These are phyloP conservation scores for Epirrita christyi DNA, from an alignment of 2,888 invertebrate genomes.

Conservation along the genomic window DNA sequence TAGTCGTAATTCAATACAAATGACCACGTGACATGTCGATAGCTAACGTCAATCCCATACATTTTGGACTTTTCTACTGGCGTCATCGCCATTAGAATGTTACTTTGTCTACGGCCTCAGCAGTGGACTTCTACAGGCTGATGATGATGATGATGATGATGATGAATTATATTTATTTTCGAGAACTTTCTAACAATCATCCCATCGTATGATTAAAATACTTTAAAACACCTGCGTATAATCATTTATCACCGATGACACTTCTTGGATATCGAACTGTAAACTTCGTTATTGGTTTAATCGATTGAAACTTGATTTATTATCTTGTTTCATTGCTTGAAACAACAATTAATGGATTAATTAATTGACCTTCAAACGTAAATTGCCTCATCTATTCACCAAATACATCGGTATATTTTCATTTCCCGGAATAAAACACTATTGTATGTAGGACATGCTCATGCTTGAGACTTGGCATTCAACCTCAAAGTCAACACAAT, in stretches of 20 bases:
- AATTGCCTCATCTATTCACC: too few relatives aligned
- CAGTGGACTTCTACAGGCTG: too few relatives aligned
- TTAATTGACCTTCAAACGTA: background rate
- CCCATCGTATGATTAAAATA: conserved; percentile 54
- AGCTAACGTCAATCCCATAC: too few relatives aligned
- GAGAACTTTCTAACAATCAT: conserved; percentile 29
- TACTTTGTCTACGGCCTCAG: too few relatives aligned
- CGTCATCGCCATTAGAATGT: too few relatives aligned
- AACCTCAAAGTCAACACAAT: background rate
- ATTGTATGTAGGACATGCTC: too few relatives aligned
- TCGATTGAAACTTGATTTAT: conserved; percentile 50
- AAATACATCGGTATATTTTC: too few relatives aligned
- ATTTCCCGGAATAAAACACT: too few relatives aligned
- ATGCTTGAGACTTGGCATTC: background rate
- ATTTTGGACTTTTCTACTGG: too few relatives aligned
- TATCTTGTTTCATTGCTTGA: conserved; percentile 41
- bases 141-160: too few relatives aligned
- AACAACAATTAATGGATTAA: conserved; percentile 31
- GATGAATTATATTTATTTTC: background rate
- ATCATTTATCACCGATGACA: conserved; percentile 58
- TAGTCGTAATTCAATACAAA: too few relatives aligned
- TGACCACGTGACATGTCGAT: too few relatives aligned
- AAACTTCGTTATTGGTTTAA: conserved; percentile 58
- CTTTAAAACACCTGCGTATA: conserved; percentile 55
- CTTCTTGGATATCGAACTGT: conserved; percentile 51